A percentile compares a stretch with the other conserved stretches of the same genome.
phyloP scores from a whole-genome alignment of 2,797 vertebrate genomes.

The Acridotheres tristis region DNA sequence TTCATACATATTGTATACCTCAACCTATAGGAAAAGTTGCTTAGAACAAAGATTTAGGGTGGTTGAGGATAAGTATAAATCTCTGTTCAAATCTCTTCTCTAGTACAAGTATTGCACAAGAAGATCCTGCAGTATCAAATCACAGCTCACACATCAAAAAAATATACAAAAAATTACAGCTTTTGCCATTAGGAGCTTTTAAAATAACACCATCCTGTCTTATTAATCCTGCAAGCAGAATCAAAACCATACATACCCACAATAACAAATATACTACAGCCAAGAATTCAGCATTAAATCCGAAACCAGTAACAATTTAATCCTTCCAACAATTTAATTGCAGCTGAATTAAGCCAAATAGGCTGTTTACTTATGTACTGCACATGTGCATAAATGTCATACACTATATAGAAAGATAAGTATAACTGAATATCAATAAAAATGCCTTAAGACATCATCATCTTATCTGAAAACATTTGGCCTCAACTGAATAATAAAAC shows the following conservation, averaged over 20 bases:
- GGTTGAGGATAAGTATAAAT: not conserved
- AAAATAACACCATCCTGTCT: not conserved
- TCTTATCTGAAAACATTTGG: constrained; percentile 29
- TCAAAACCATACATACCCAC: not conserved
- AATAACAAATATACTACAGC: not conserved
- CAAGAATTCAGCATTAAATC: not conserved
- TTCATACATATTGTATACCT: fast-evolving
- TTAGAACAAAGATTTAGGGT: not conserved
- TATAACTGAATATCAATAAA: constrained; percentile 10
- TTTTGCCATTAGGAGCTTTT: not conserved
- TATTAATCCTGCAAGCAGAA: not conserved
- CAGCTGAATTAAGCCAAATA: too few species aligned
- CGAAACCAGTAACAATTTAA: not conserved
- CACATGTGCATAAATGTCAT: not conserved
- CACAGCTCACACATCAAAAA: not conserved
- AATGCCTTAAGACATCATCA: not conserved
- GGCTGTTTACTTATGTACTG: not conserved
- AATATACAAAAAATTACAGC: not conserved
- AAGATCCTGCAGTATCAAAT: not conserved
- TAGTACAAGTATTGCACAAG: not conserved
- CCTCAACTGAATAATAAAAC: not conserved
- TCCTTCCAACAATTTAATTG: not conserved
- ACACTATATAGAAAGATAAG: not conserved
- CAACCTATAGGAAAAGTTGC: not conserved
- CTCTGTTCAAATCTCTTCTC: not conserved